Evolutionary conservation across 2,888 invertebrate species (phyloP), one percentile per base, ranked within the genome.

Genomic region (Halictus ligatus): DNA sequence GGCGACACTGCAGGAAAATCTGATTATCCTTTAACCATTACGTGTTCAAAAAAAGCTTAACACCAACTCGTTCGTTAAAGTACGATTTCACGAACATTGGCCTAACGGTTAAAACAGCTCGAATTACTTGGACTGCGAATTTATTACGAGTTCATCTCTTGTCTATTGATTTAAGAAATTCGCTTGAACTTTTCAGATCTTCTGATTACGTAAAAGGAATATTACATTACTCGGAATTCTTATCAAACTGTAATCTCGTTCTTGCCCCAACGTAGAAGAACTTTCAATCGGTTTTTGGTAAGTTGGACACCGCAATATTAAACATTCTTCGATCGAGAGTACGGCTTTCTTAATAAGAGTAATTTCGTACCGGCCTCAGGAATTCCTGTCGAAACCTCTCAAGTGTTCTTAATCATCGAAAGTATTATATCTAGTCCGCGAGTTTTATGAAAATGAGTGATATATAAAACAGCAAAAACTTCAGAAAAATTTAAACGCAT

Each of bases 241-340:
- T 58, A 58, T n/a, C n/a, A 58, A 58, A 58, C 58, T 58, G n/a
- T n/a, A 58, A 58, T n/a, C 10, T n/a, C n/a, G 12, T 12, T 58
- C 58, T 12, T n/a, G 5, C 21, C n/a, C 12, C 12, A n/a, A 58
- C 58, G n/a, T 58, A 0, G 58, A 58, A 12, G n/a, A 58, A 58
- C 58, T 58, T 58, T 58, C 58, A n/a, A 58, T 58, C 58, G 58
- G n/a, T 58, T 58, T 58, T 58, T n/a, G 58, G 58, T n/a, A 12
- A 58, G 58, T n/a, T n/a, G n/a, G n/a, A 58, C 58, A n/a, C n/a
- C n/a, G 58, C n/a, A n/a, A 58, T 58, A 58, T 58, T 58, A 58
- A n/a, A n/a, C n/a, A 58, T 58, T 58, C n/a, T n/a, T 58, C 10
- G 58, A 58, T n/a, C 58, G 35, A 12, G n/a, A 58, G 58, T 58